These are phyloP conservation scores for Chrosomus eos DNA, from an alignment of 2,797 vertebrate species.

Conservation along the genomic window DNA sequence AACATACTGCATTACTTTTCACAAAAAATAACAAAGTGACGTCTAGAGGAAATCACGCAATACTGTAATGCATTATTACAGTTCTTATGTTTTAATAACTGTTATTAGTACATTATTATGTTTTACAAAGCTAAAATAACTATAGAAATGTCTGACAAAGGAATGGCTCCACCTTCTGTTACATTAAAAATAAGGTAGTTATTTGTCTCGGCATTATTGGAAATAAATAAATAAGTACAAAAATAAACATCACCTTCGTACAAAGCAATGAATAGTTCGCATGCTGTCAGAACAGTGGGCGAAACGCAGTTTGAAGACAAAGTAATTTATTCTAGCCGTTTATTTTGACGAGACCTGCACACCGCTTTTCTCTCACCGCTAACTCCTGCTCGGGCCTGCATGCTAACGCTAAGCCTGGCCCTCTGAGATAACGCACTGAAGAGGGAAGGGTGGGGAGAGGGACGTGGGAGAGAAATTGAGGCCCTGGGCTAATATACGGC, in stretches of 20 bases:
- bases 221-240: not conserved
- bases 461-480: conserved; percentile 45
- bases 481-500: conserved; percentile 62
- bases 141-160: not conserved
- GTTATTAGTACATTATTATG: too few species aligned
- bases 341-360: not conserved
- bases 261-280: not conserved
- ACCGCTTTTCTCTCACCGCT: not conserved
- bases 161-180: not conserved
- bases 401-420: conserved; percentile 35
- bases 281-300: conserved; percentile 2
- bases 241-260: not conserved
- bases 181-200: not conserved
- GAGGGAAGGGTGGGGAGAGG: conserved; percentile 31
- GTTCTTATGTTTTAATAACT: too few species aligned
- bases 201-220: not conserved
- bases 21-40: too few species aligned
- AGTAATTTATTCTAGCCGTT: conserved; percentile 43
- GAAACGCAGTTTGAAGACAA: conserved; percentile 12
- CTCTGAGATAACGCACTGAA: conserved; percentile 43
- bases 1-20: not conserved
- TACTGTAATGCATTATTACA: too few species aligned
- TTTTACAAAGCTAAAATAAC: not conserved
- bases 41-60: too few species aligned
- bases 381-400: conserved; percentile 34